Evolutionary conservation across 2,888 invertebrate species (phyloP), one percentile per base, ranked within the genome.

Genomic region (Seira musarum): DNA sequence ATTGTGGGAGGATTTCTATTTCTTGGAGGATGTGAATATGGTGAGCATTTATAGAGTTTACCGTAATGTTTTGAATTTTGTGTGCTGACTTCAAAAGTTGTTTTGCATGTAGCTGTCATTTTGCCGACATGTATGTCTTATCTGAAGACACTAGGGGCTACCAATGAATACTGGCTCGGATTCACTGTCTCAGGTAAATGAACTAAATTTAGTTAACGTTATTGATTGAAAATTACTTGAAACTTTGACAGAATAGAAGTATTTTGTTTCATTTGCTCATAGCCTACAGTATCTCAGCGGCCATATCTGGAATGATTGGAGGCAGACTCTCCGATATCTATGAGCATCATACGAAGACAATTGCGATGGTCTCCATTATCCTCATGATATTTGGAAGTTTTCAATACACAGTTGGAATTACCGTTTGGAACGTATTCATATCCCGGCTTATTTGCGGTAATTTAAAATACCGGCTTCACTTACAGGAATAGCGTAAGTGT

Each of bases 81-180:
- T n/a, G n/a, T n/a, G n/a, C n/a, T n/a, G 40, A 67, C 17, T 2
- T 19, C 3, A 53, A n/a, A 61, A 19, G 25, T 10, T 15, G 60
- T 40, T 68, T 61, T 8, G 46, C 64, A 87, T 87, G 63, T 86
- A 90, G 90, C 90, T 40, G 89, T 90, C 10, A 89, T 90, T 72
- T 87, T 90, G 40, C 90, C 90, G 0, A 89, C 90, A 15, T 86
- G 89, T 49, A 90, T 89, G 89, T 86, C 89, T 67, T 90, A 89
- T 84, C 85, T 90, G 13, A 87, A 88, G 49, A 86, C 86, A 17
- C 85, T 88, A 8, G 89, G 88, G 77, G 86, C 88, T 67, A 88
- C 87, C 10, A 86, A 88, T 25, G 87, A 88, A 64, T 89, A 88
- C 79, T 87, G 89, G 85, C 85, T 90, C 22, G 90, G 90, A 13